Evolutionary conservation across 2,797 vertebrate genomes (phyloP), one percentile per base, ranked within the genome.

Genomic region (Tapirus indicus): DNA sequence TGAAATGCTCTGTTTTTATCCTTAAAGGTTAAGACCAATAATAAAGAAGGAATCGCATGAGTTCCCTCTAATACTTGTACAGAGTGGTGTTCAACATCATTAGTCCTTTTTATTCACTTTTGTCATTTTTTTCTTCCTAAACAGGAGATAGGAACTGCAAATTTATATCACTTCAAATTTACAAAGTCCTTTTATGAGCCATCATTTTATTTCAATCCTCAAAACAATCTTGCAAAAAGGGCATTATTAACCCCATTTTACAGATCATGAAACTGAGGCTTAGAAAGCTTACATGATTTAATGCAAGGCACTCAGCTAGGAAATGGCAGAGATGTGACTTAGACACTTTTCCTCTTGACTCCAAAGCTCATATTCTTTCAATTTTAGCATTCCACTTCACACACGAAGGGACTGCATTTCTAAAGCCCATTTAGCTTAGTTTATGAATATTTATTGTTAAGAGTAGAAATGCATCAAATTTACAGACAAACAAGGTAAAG

Each of bases 401-500:
- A 86, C 54, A 35, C 20, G 38, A 93, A 97, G 23, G 75, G 62
- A 35, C 79, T 89, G n/a, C 44, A 89, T 93, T 95, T 97, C 49
- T 87, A 86, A 87, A 86, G 69, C n/a, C 54, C 68, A 71, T 78
- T 97, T 94, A 83, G 68, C 17, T 93, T 91, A 56, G 25, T 74
- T 91, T 96, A 95, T 96, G 87, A 97, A 89, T 96, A 94, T 83
- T 97, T 98, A 97, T 98, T 98, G 96, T 97, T 92, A 96, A 98
- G 97, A 97, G 44, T 84, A 96, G 92, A 98, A 97, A 97, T 97
- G 87, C 95, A 98, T 98, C 94, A 47, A 91, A 97, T 98, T 97
- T 98, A 94, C 82, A 62, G 97, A 97, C 60, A 98, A 97, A 98
- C 95, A 98, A 98, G 98, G 97, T 95, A 1, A 86, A 98, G 97